Conservation (phyloP, 1,140 invertebrate species). For the Drepana arcuata region DNA sequence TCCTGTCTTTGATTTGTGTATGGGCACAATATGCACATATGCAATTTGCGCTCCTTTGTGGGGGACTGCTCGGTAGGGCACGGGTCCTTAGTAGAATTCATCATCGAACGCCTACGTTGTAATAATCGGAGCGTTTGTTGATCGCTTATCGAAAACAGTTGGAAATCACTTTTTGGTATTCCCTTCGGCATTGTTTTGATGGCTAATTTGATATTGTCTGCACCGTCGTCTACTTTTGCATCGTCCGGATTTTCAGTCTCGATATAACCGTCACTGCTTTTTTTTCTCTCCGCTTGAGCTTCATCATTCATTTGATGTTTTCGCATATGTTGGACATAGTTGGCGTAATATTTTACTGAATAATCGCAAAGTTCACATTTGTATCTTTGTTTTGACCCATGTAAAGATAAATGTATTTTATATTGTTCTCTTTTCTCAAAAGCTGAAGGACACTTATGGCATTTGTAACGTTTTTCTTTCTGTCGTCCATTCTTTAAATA, state of each 20-base stretch:
- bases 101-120: constrained; percentile 47
- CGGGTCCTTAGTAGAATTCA: constrained; percentile 40
- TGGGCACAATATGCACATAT: constrained; percentile 82
- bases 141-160: constrained; percentile 70
- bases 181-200: constrained; percentile 67
- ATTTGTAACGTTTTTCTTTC: constrained; percentile 86
- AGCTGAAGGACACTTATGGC: constrained; percentile 89
- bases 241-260: constrained; percentile 52
- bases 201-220: constrained; percentile 63
- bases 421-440: constrained; percentile 91
- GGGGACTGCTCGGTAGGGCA: constrained; percentile 58
- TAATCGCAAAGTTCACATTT: constrained; percentile 91
- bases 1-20: constrained; percentile 83
- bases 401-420: constrained; percentile 85
- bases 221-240: constrained; percentile 34
- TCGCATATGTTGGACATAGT: constrained; percentile 84
- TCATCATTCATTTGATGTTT: constrained; percentile 83
- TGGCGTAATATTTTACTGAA: constrained; percentile 88
- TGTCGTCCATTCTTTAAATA: constrained; percentile 81
- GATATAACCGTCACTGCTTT: constrained; percentile 51
- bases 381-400: constrained; percentile 88
- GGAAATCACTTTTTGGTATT: constrained; percentile 51
- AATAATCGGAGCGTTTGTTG: constrained; percentile 65
- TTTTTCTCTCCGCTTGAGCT: constrained; percentile 73
- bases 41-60: constrained; percentile 69